Conservation (phyloP, 2,888 invertebrate genomes). For the Lamellibrachia columna region DNA sequence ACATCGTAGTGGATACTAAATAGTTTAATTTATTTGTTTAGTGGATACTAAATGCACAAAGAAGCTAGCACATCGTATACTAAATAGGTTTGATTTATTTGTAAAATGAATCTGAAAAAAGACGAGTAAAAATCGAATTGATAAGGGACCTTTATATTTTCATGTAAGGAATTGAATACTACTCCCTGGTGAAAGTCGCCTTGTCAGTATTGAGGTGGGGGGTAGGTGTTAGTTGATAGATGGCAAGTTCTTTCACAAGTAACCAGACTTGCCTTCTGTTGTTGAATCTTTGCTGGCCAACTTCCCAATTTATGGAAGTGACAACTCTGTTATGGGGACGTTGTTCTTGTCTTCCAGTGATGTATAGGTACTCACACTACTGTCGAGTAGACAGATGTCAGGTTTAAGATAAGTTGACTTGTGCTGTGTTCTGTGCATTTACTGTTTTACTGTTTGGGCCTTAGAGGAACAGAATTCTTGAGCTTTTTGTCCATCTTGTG, state of each 20-base stretch:
- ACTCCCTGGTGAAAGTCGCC: too few species aligned
- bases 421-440: neutral
- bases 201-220: neutral
- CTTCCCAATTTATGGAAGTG: neutral
- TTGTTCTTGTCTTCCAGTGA: slow-evolving; percentile 3
- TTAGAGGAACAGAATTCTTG: neutral
- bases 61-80: too few species aligned
- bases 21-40: too few species aligned
- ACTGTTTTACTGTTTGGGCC: neutral
- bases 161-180: too few species aligned
- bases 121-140: too few species aligned
- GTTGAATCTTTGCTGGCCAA: neutral
- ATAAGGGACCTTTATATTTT: too few species aligned
- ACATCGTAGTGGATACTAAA: too few species aligned
- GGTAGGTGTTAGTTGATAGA: neutral
- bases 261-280: neutral
- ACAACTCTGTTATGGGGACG: neutral
- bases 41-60: too few species aligned
- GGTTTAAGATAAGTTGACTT: neutral
- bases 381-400: neutral
- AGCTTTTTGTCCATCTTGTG: neutral
- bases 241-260: neutral
- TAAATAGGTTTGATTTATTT: too few species aligned
- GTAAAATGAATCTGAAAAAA: too few species aligned
- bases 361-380: neutral